Evolutionary conservation across 1,140 invertebrate species (phyloP).

Genomic region (Linepithema humile): DNA sequence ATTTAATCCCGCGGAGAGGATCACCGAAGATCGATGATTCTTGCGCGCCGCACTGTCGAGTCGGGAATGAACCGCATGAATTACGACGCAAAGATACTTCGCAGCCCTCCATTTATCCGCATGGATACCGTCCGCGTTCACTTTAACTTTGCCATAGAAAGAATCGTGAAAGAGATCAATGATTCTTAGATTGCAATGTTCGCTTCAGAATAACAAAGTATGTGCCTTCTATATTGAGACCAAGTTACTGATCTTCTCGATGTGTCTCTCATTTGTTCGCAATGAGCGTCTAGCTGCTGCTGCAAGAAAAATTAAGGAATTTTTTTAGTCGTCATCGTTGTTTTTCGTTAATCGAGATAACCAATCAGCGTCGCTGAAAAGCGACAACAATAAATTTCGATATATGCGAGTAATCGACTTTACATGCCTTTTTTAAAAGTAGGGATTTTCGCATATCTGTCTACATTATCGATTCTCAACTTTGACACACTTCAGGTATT

Average conservation of each 20-base stretch:
- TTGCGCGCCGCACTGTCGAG: not conserved
- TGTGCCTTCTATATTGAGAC: not conserved
- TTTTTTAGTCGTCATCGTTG: not conserved
- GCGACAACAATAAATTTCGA: too few species aligned
- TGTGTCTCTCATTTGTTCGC: not conserved
- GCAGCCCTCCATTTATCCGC: not conserved
- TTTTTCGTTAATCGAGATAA: too few species aligned
- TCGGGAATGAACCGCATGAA: not conserved
- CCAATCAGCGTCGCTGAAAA: too few species aligned
- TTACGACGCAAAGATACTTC: not conserved
- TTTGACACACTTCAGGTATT: not conserved
- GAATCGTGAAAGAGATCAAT: not conserved
- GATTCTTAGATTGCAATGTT: not conserved
- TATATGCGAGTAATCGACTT: too few species aligned
- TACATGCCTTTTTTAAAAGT: too few species aligned
- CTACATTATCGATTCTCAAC: not conserved
- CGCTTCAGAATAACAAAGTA: not conserved
- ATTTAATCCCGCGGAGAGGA: not conserved
- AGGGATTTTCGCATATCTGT: not conserved
- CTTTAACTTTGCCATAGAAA: not conserved
- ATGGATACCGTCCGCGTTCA: not conserved
- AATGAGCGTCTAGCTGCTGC: not conserved
- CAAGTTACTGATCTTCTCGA: not conserved
- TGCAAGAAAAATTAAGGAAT: constrained; percentile 14
- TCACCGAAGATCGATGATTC: constrained; percentile 11